These are phyloP conservation scores for Pocillopora verrucosa DNA, from an alignment of 64 coral and sea anemone species.

Conservation along the genomic window DNA sequence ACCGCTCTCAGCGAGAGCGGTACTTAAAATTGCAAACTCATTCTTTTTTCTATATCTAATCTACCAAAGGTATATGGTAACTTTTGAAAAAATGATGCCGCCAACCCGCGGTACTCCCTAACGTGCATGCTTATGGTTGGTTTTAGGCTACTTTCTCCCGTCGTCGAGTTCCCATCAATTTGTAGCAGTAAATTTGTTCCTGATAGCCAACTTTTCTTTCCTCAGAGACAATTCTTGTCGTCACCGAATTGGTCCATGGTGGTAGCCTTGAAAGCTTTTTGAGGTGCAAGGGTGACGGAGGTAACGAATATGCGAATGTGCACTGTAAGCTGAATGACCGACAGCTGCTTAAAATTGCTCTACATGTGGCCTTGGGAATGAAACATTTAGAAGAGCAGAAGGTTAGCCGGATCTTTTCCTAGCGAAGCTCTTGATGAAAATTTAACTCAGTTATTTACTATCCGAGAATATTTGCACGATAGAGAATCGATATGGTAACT, in stretches of 20 bases:
- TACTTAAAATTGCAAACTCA: no score
- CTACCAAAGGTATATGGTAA: no score
- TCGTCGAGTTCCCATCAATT: no score
- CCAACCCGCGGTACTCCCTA: no score
- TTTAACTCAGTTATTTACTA: no score
- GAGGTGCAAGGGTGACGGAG: neutral
- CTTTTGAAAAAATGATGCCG: no score
- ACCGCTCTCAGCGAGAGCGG: no score
- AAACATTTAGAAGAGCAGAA: conserved; percentile 7
- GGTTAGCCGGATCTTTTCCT: neutral
- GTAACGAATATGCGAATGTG: neutral
- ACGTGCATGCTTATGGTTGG: no score
- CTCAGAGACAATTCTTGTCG: neutral
- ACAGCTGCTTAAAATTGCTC: neutral
- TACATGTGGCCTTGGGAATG: conserved; percentile 11
- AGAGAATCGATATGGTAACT: no score
- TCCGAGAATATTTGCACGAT: neutral
- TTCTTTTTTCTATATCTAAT: no score
- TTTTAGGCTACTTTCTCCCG: no score
- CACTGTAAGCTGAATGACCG: conserved; percentile 3
- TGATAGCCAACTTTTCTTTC: neutral
- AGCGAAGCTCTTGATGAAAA: neutral
- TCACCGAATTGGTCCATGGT: conserved; percentile 4
- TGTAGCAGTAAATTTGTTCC: neutral
- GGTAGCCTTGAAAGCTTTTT: neutral